phyloP scores from a whole-genome alignment of 2,113 vertebrate species.

The Cyphomyrus discorhynchus region DNA sequence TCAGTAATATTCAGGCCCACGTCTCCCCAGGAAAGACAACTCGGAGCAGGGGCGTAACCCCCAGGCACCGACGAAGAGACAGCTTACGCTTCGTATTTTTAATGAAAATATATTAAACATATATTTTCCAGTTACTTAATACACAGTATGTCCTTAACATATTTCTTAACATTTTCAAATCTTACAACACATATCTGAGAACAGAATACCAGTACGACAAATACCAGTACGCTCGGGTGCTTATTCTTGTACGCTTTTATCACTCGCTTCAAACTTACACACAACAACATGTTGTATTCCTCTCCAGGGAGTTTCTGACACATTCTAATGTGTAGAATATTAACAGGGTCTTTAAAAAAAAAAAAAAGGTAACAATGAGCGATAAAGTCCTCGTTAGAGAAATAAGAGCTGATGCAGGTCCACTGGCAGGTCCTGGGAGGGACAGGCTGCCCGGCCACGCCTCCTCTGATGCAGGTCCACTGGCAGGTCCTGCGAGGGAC shows the following conservation, averaged over 20 bases:
- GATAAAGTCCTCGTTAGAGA: background rate
- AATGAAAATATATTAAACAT: slow-evolving; percentile 53
- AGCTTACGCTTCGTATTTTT: slow-evolving; percentile 26
- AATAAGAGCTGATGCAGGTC: background rate
- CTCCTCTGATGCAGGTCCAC: background rate
- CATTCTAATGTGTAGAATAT: slow-evolving; percentile 36
- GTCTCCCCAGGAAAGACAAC: background rate
- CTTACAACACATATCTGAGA: slow-evolving; percentile 40
- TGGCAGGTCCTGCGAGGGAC: background rate
- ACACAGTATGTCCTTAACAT: slow-evolving; percentile 42
- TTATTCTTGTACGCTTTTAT: slow-evolving; percentile 32
- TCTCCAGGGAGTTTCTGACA: slow-evolving; percentile 35
- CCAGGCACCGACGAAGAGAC: background rate
- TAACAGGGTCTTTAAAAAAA: slow-evolving; percentile 24
- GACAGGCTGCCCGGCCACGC: too few relatives aligned
- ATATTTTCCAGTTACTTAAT: slow-evolving; percentile 50
- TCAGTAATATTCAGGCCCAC: background rate
- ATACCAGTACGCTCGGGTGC: slow-evolving; percentile 31
- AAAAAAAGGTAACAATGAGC: slow-evolving; percentile 10
- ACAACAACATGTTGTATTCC: slow-evolving; percentile 47
- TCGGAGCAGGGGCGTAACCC: background rate
- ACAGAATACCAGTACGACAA: slow-evolving; percentile 43
- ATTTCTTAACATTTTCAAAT: slow-evolving; percentile 39
- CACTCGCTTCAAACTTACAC: slow-evolving; percentile 35
- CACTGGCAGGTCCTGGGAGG: too few relatives aligned